Percentiles rank a stretch among this genome's conserved stretches.
Conservation (phyloP, 1,140 invertebrate species). For the Pseudomyrmex cubaensis region DNA sequence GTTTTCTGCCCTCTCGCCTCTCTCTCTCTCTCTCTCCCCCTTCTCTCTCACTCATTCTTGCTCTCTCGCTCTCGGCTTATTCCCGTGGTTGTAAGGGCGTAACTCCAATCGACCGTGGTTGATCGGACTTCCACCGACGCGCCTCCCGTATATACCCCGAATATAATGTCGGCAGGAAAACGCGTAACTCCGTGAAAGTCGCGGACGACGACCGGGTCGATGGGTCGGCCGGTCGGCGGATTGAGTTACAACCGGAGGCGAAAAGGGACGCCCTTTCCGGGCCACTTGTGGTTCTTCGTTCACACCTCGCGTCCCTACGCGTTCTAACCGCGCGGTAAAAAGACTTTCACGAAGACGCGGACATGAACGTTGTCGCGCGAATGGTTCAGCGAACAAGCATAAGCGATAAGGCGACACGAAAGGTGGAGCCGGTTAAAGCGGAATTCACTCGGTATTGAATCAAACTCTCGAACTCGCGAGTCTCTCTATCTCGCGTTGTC, state of each 20-base stretch:
- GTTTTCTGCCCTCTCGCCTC: neutral
- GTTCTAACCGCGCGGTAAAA: conserved; percentile 58
- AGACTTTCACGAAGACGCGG: conserved; percentile 65
- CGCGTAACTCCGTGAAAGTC: conserved; percentile 80
- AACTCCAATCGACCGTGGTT: conserved; percentile 65
- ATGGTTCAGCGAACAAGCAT: too few relatives aligned
- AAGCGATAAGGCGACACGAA: neutral
- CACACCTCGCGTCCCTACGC: conserved; percentile 78
- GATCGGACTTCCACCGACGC: conserved; percentile 72
- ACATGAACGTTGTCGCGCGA: conserved; percentile 18
- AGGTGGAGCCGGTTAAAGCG: neutral
- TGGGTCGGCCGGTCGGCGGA: conserved; percentile 30
- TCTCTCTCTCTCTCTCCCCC: neutral
- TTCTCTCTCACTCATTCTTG: neutral
- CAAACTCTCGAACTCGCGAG: too few relatives aligned
- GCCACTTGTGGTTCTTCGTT: conserved; percentile 83
- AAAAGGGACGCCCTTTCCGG: conserved; percentile 71
- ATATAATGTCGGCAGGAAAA: conserved; percentile 73
- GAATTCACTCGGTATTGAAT: too few relatives aligned
- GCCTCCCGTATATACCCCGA: conserved; percentile 26
- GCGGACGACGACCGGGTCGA: conserved; percentile 46
- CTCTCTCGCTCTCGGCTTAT: conserved; percentile 17
- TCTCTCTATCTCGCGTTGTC: too few relatives aligned
- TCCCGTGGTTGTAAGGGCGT: conserved; percentile 69
- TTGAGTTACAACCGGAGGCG: conserved; percentile 65